phyloP scores from a whole-genome alignment of 2,797 vertebrate genomes.

The Sebastes taczanowskii region DNA sequence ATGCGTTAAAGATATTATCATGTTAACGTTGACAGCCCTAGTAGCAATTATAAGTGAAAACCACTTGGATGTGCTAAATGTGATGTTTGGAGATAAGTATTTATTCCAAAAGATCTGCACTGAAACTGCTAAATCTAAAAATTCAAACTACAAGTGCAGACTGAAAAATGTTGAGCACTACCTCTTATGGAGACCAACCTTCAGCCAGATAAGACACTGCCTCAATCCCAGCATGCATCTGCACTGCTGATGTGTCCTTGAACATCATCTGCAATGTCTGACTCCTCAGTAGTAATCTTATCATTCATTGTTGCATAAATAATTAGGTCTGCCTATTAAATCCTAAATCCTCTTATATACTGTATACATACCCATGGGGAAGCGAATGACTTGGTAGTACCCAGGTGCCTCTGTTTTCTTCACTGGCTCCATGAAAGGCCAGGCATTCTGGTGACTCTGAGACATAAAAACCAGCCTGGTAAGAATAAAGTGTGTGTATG shows the following conservation, averaged over 20 bases:
- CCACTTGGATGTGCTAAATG: not conserved
- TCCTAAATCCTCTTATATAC: too few relatives aligned
- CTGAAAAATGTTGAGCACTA: not conserved
- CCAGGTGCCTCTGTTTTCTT: conserved; percentile 99
- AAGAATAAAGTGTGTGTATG: not conserved
- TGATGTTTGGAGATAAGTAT: not conserved
- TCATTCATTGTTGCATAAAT: not conserved
- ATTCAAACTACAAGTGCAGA: not conserved
- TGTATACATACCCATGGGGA: conserved; percentile 94
- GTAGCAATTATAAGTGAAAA: not conserved
- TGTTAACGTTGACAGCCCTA: too few relatives aligned
- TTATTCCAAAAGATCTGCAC: not conserved
- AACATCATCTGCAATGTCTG: not conserved
- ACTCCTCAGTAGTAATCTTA: not conserved
- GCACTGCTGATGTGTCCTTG: not conserved
- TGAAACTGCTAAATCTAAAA: not conserved
- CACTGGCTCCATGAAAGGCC: conserved; percentile 99
- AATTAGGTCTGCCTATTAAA: not conserved
- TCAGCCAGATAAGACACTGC: not conserved
- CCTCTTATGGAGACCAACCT: not conserved
- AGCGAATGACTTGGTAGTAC: conserved; percentile 99
- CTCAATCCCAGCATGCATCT: not conserved
- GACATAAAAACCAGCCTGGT: conserved; percentile 55
- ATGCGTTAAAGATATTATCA: too few relatives aligned
- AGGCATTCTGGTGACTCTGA: conserved; percentile 97